Evolutionary conservation across 1,140 invertebrate genomes (phyloP), one percentile per base, ranked within the genome.

Genomic region (Agrilus planipennis): DNA sequence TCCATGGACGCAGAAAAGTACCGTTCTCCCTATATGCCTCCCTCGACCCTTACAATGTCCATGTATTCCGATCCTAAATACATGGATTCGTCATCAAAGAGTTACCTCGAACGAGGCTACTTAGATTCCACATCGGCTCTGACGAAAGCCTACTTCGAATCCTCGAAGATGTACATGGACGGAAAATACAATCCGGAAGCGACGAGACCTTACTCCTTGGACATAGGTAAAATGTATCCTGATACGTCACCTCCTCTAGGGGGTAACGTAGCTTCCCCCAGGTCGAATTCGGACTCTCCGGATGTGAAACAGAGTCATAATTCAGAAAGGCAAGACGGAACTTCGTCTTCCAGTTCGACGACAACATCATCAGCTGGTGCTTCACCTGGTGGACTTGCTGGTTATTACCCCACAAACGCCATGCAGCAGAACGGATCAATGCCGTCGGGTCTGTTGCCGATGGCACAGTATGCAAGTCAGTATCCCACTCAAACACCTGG

Each of bases 131-230:
- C 76, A 11, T 79, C 79, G 0, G 78, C 81, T 2, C 65, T 81
- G 11, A 79, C 79, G 45, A 86, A 87, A 58, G 81, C 81, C 1
- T 88, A 86, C 57, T 77, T 80, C 45, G 78, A 81, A 53, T 70
- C 72, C 7, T 77, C 76, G 6, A 80, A 81, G 54, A 77, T 85
- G 65, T 84, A 85, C 61, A 81, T 83, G 74, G 80, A 84, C 51
- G 73, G 73, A 45, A 79, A 81, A 46, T 68, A 63, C 42, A 55
- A 52, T 43, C 46, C 43, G 48, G 58, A 53, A 42, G 34, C 35
- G 6, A 31, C 46, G 14, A 53, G 68, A 62, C 21, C 57, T 46
- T 43, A 70, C 58, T 44, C 69, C 25, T 73, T 70, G 62, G 81
- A 77, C 66, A 81, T 73, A 55, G 76, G 68, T 58, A 83, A 73